Percentiles rank a stretch among this genome's conserved stretches.
Conservation (phyloP, 1,140 invertebrate genomes). For the Pachypsylla venusta region DNA sequence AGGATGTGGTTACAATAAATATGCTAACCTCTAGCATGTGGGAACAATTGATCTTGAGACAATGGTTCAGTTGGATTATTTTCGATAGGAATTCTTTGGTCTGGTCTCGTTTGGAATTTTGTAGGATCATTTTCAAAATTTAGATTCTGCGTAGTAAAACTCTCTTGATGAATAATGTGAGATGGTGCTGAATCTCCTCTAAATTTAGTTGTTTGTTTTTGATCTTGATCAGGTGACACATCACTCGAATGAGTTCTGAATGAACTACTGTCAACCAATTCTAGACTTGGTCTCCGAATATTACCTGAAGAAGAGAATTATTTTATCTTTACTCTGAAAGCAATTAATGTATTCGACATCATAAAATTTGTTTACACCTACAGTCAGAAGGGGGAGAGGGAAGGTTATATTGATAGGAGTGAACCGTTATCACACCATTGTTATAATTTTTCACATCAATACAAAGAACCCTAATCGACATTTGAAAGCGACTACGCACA, state of each 20-base stretch:
- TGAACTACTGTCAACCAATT: constrained; percentile 59
- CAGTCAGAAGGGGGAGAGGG: no score
- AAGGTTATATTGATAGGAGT: no score
- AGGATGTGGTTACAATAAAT: no score
- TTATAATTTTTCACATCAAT: no score
- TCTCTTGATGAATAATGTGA: neutral
- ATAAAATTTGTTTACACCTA: no score
- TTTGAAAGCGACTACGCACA: no score
- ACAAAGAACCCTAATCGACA: no score
- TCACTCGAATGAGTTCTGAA: constrained; percentile 49
- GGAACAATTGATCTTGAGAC: neutral
- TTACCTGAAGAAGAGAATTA: no score
- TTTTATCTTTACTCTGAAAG: no score
- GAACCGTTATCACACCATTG: no score
- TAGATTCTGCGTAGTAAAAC: neutral
- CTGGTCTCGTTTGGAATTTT: constrained; percentile 1
- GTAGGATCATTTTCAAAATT: neutral
- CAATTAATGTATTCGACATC: no score
- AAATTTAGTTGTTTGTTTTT: neutral
- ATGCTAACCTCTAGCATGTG: no score
- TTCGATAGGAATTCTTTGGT: neutral
- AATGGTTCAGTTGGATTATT: neutral
- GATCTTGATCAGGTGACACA: constrained; percentile 16
- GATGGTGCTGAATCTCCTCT: neutral
- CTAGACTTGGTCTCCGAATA: constrained; percentile 48